Conservation (phyloP, 2,113 vertebrate species). For the Burhinus oedicnemus region DNA sequence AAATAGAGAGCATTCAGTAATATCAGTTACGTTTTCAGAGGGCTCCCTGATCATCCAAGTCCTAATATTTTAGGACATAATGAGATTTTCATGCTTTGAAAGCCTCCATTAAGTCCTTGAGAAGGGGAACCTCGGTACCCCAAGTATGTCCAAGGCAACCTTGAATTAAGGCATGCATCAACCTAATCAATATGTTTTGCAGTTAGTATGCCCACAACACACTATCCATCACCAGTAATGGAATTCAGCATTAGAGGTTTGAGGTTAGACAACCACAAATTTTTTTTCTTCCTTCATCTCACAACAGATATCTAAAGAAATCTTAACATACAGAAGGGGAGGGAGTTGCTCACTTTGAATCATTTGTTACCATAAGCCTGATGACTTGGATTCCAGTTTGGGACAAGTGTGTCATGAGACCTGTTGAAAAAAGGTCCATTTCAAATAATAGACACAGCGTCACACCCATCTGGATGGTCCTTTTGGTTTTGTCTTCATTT, state of each 20-base stretch:
- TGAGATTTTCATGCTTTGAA: background rate
- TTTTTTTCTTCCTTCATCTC: background rate
- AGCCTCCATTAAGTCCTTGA: background rate
- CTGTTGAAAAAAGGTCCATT: constrained; percentile 37
- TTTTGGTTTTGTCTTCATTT: constrained; percentile 59
- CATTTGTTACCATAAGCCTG: constrained; percentile 40
- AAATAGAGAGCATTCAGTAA: background rate
- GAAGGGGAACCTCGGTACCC: background rate
- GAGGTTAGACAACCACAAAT: background rate
- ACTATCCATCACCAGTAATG: background rate
- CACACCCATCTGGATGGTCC: constrained; percentile 61
- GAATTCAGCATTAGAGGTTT: background rate
- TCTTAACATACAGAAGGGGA: background rate
- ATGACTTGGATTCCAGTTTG: constrained; percentile 47
- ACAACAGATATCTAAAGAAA: background rate
- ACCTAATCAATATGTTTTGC: background rate
- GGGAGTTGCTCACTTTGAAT: constrained; percentile 14
- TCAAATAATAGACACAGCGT: constrained; percentile 23
- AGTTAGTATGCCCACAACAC: background rate
- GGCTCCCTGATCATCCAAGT: background rate
- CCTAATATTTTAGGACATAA: background rate
- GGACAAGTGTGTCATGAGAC: constrained; percentile 44
- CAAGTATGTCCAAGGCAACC: background rate
- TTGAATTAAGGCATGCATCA: background rate
- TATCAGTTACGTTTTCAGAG: background rate